Evolutionary conservation across 2,113 vertebrate genomes (phyloP), one percentile per base, ranked within the genome.

Genomic region (Indicator indicator): DNA sequence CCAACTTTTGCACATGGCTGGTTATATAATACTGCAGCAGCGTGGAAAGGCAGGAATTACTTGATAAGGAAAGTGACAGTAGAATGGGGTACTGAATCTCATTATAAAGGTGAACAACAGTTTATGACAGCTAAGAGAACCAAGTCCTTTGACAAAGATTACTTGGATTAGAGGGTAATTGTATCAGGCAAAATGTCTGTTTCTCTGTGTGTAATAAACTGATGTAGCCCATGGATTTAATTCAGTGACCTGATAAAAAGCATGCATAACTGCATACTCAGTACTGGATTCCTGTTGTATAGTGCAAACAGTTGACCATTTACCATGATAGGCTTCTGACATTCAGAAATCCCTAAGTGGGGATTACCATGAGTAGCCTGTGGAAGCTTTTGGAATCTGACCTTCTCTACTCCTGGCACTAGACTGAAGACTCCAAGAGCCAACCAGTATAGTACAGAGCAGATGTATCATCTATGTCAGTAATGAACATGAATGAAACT

Each of bases 11-110:
- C 90, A 95, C 83, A n/a, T 88, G 86, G 77, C 9, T 96, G 75
- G 80, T 96, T 96, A 96, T 84, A 59, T 97, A 97, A 97, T 73
- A 89, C 86, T 96, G 94, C 86, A 97, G 96, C 86, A 94, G 88
- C 50, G 2, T 68, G 74, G 59, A 84, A 58, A 86, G 68, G 3
- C 48, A 77, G 68, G 36, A 30, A 70, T 26, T 64, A 28, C 83
- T 94, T 62, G 17, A 12, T 26, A 65, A 88, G 67, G 56, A 64
- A 36, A 76, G 55, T 8, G 89, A 11, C 83, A 89, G 52, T 9
- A n/a, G 23, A 67, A 67, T 2, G 14, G 75, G 90, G 52, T 60
- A 27, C 62, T 58, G 80, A 55, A 82, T 77, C 42, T 50, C 33
- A 21, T 9, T 32, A 33, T 13, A 23, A 73, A 73, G 62, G 73